These are phyloP conservation scores for Osmerus eperlanus DNA, from an alignment of 2,113 vertebrate species.

Conservation along the genomic window DNA sequence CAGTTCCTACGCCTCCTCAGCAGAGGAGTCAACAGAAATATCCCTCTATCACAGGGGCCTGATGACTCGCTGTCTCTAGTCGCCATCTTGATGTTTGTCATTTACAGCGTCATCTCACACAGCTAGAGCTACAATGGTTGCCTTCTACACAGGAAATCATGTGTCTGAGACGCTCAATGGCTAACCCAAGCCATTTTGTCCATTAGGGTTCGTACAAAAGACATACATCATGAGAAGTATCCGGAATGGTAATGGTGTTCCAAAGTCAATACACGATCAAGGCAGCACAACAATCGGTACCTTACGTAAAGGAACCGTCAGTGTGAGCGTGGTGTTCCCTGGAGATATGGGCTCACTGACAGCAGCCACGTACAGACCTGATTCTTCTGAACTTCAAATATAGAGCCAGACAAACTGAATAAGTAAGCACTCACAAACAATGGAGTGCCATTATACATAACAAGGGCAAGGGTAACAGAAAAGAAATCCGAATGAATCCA, in stretches of 20 bases:
- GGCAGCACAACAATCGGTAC: background rate
- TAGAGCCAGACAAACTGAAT: slow-evolving; percentile 23
- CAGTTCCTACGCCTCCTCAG: no score
- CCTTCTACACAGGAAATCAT: no score
- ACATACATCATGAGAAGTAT: slow-evolving; percentile 24
- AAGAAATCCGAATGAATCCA: background rate
- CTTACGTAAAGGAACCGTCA: background rate
- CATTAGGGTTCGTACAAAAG: no score
- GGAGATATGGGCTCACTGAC: slow-evolving; percentile 8
- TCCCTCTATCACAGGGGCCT: no score
- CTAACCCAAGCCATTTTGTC: no score
- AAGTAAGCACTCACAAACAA: slow-evolving; percentile 26
- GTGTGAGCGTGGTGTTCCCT: background rate
- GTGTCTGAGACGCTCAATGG: no score
- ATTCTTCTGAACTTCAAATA: slow-evolving; percentile 24
- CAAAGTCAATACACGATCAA: slow-evolving; percentile 19
- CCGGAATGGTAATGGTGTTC: background rate
- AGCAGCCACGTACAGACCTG: slow-evolving; percentile 17
- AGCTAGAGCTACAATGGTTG: no score
- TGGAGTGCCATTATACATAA: slow-evolving; percentile 1
- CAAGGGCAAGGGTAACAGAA: slow-evolving; percentile 12
- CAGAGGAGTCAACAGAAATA: no score
- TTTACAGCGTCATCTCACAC: no score
- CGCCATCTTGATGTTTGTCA: no score
- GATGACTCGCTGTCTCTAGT: no score